Percentiles rank a stretch among this genome's conserved stretches.
phyloP scores from a whole-genome alignment of 2,888 invertebrate species.

The Agonum fuliginosum region DNA sequence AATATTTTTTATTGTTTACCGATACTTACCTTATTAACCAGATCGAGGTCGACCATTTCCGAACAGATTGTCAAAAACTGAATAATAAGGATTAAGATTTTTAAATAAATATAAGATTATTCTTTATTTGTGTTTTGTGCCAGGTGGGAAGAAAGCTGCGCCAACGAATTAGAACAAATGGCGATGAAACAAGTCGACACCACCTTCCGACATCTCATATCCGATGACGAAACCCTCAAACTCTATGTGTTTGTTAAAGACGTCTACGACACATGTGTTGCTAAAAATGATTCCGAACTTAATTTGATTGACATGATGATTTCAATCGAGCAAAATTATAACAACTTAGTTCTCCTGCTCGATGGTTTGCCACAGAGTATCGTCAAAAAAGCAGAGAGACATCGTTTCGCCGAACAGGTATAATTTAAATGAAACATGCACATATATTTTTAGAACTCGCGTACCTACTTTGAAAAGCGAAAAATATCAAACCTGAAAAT shows the following conservation, averaged over 20 bases:
- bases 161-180: slow-evolving; percentile 74
- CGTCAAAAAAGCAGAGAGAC: slow-evolving; percentile 74
- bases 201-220: slow-evolving; percentile 76
- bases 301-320: slow-evolving; percentile 76
- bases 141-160: slow-evolving; percentile 74
- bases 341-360: slow-evolving; percentile 70
- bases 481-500: no score
- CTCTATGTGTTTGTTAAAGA: slow-evolving; percentile 78
- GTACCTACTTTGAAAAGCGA: no score
- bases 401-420: slow-evolving; percentile 75
- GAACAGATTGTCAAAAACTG: no score
- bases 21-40: no score
- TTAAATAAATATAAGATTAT: no score
- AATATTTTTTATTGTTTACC: no score
- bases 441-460: no score
- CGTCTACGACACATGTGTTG: slow-evolving; percentile 77
- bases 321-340: slow-evolving; percentile 76
- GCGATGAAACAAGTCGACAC: slow-evolving; percentile 76
- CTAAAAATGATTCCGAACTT: slow-evolving; percentile 77
- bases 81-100: no score
- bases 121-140: no score
- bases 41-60: no score
- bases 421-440: no score
- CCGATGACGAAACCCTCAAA: slow-evolving; percentile 76
- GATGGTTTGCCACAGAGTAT: slow-evolving; percentile 76